Evolutionary conservation across 2,797 vertebrate genomes (phyloP), one percentile per base, ranked within the genome.

Genomic region (Phrynocephalus vlangalii): DNA sequence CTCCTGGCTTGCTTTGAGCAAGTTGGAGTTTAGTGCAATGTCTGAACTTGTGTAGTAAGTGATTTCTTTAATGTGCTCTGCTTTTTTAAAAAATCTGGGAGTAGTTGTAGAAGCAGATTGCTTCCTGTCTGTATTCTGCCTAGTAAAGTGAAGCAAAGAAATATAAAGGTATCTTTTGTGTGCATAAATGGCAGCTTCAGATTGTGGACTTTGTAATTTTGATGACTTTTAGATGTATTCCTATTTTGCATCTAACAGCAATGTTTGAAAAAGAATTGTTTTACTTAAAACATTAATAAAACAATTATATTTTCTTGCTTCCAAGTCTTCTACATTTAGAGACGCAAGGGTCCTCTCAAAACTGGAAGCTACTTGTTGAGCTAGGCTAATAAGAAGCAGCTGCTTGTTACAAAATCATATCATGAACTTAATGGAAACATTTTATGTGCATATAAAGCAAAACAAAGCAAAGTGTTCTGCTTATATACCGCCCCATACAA

Each of bases 361-460:
- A 56, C 52, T 79, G 78, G 38, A 79, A n/a, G n/a, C 38, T 82
- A 68, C 67, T 10, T 82, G 67, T 82, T 82, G 33, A 82, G 33
- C 48, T 44, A 82, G 13, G 16, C 68, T 82, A 18, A 6, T 82
- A 44, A 82, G 30, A 82, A 68, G 44, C 70, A 72, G n/a, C n/a
- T 5, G 70, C 70, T 13, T 72, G 13, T 72, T 72, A 71, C n/a
- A 72, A n/a, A 72, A 72, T 72, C n/a, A 18, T n/a, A 72, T 30
- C 30, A 2, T 30, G 30, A 72, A 13, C 70, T n/a, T 24, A 71
- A 71, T 56, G 52, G 52, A 9, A 10, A 56, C 1, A 13, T 56
- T 56, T 56, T 56, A 56, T 56, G 52, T 11, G 52, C 52, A 56
- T 56, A 10, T 56, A n/a, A n/a, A n/a, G n/a, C n/a, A n/a, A n/a